Percentiles rank a stretch among this genome's conserved stretches.
Conservation (phyloP, 2,797 vertebrate genomes). For the Lacerta bilineata region DNA sequence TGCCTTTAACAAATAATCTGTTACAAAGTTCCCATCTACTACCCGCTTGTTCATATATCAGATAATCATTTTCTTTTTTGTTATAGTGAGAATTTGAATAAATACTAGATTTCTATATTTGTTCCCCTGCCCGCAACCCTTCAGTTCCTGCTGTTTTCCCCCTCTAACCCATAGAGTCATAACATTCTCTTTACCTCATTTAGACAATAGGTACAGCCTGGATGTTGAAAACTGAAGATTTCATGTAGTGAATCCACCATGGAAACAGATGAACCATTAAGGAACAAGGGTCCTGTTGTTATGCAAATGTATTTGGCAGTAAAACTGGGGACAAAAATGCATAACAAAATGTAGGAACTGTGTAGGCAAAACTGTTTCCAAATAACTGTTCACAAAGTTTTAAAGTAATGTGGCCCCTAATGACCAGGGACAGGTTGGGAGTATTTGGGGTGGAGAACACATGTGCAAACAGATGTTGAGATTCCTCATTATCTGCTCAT, state of each 20-base stretch:
- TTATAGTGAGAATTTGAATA: neutral
- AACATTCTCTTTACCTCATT: conserved; percentile 6
- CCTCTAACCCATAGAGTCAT: neutral
- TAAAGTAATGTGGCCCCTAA: conserved; percentile 31
- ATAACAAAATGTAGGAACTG: conserved; percentile 9
- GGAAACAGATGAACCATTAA: conserved; percentile 20
- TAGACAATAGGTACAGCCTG: neutral
- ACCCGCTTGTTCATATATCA: conserved; percentile 22
- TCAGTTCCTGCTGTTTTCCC: neutral
- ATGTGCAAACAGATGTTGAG: conserved; percentile 58
- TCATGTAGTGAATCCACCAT: neutral
- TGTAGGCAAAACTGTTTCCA: conserved; percentile 34
- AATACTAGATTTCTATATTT: neutral
- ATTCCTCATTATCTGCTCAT: conserved; percentile 56
- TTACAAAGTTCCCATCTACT: neutral
- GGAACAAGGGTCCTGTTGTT: neutral
- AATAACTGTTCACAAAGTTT: conserved; percentile 30
- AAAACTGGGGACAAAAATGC: neutral
- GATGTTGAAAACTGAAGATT: neutral
- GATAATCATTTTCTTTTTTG: neutral
- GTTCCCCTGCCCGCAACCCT: neutral
- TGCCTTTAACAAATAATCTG: conserved; percentile 43
- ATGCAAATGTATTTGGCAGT: conserved; percentile 18
- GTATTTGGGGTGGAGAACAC: conserved; percentile 40
- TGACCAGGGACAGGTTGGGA: conserved; percentile 26